Evolutionary conservation across 1,140 invertebrate species (phyloP), one percentile per base, ranked within the genome.

Genomic region (Papilio helenus): DNA sequence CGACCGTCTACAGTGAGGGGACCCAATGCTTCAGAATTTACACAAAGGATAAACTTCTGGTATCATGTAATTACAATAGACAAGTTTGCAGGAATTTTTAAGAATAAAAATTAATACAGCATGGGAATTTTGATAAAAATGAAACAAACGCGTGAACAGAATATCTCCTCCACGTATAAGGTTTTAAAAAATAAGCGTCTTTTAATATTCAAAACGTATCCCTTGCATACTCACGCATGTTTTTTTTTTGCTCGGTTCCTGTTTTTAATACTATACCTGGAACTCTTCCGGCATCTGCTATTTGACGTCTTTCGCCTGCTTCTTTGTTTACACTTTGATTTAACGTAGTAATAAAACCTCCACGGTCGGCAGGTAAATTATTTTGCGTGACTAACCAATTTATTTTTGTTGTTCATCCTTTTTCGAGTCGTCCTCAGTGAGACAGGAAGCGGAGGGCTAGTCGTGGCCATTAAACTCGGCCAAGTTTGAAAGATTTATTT

Each of bases 331-430:
- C 61, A 68, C 61, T 29, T 16, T 34, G 61, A 68, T 29, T 68
- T 16, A 61, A 68, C 26, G 26, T 68, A 12, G 61, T 7, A 68
- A 68, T 68, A 68, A 68, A 68, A 68, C 61, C 23, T 34, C 26
- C 61, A 68, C 26, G 61, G 61, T 68, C 1, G 61, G 61, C 23
- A 68, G 61, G 61, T 68, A 68, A 29, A 68, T 68, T 68, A 29
- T 68, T 68, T 68, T 68, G 23, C 61, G 26, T 68, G 61, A 68
- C 61, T 68, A 68, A 68, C 61, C 61, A 68, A 29, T 68, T 68
- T 29, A 68, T 68, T 68, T 68, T 68, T 68, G 61, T 68, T 61
- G 9, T 61, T 68, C 61, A 68, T 68, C 61, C 61, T 68, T 68
- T 58, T 68, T 34, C 26, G 1, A 68, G 14, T 18, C 58, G 58